phyloP scores from a whole-genome alignment of 2,888 invertebrate species.

The Pyrocoelia pectoralis region DNA sequence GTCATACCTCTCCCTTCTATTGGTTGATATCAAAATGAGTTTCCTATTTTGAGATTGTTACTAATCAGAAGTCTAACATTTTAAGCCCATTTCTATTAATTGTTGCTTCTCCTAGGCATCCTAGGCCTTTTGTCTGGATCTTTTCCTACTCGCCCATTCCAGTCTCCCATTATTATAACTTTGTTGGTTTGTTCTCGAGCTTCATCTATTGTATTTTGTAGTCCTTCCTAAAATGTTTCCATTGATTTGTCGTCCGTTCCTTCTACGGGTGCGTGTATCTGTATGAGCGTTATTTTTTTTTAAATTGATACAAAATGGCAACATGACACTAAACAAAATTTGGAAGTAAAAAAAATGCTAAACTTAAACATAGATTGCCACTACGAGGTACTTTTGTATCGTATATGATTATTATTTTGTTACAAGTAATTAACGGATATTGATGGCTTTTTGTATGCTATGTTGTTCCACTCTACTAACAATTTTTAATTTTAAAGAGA shows the following conservation, averaged over 20 bases:
- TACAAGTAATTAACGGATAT: no score
- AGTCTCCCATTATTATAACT: slow-evolving; percentile 12
- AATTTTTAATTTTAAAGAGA: no score
- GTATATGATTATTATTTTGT: no score
- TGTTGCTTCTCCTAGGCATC: slow-evolving; percentile 2
- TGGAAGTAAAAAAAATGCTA: no score
- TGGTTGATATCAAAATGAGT: no score
- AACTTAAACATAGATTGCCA: no score
- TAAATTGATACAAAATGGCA: no score
- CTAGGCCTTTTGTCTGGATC: slow-evolving; percentile 3
- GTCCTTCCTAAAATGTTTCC: not conserved
- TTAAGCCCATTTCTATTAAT: slow-evolving; percentile 7
- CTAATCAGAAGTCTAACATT: not conserved
- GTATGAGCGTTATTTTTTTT: not conserved
- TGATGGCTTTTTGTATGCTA: no score
- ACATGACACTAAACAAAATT: no score
- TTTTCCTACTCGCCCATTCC: slow-evolving; percentile 2
- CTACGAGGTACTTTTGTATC: no score
- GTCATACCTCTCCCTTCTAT: no score
- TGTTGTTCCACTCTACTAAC: no score
- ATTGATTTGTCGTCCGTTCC: not conserved
- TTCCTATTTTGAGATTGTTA: slow-evolving; percentile 3
- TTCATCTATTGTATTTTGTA: slow-evolving; percentile 11
- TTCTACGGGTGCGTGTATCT: slow-evolving; percentile 4
- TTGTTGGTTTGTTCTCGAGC: not conserved